These are phyloP conservation scores for Stercorarius parasiticus DNA, from an alignment of 2,113 vertebrate genomes.

Conservation along the genomic window DNA sequence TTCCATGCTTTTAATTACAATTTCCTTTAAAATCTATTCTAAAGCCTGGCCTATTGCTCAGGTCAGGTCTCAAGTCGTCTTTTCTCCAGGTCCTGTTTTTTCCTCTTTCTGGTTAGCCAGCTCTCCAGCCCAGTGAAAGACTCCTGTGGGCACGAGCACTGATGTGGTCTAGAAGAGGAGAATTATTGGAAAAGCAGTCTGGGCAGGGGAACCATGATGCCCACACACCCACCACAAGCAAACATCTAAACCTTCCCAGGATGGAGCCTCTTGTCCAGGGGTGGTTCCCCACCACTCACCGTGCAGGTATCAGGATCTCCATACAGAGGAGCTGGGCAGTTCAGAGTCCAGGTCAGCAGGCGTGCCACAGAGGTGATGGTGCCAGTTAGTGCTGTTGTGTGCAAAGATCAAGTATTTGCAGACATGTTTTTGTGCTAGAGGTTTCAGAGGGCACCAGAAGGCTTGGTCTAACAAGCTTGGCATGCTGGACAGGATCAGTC, in stretches of 20 bases:
- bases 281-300: fast-evolving
- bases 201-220: background rate
- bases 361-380: background rate
- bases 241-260: background rate
- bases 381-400: background rate
- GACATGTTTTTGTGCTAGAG: background rate
- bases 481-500: background rate
- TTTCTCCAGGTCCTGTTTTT: background rate
- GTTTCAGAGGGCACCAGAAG: background rate
- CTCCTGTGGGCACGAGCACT: fast-evolving
- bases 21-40: slow-evolving; percentile 7
- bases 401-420: background rate
- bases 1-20: slow-evolving; percentile 35
- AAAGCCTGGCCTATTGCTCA: background rate
- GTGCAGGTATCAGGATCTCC: background rate
- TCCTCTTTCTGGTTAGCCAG: background rate
- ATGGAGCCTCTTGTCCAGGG: background rate
- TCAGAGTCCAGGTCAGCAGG: background rate
- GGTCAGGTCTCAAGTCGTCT: background rate
- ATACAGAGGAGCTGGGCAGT: background rate
- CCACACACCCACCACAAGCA: background rate
- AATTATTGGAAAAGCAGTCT: background rate
- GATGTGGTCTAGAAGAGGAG: background rate
- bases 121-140: background rate
- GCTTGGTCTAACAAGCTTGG: background rate